Percentiles rank a stretch among this genome's conserved stretches.
These are phyloP conservation scores for Spisula solida DNA, from an alignment of 2,888 invertebrate genomes.

Conservation along the genomic window DNA sequence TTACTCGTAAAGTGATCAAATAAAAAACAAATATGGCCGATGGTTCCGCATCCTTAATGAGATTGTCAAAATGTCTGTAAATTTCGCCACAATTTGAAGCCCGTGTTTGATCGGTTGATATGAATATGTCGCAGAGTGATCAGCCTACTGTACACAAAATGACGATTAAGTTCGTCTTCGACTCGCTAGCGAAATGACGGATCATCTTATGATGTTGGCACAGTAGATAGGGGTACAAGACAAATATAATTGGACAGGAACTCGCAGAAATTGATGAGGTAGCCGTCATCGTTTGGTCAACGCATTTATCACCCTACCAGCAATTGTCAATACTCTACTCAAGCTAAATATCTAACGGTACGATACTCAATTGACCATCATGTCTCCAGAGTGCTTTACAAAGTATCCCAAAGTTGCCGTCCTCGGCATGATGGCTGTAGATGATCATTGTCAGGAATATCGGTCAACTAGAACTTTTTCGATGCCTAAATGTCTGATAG, in stretches of 20 bases:
- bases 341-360: constrained; percentile 64
- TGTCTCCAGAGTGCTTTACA: constrained; percentile 16
- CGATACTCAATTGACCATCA: constrained; percentile 58
- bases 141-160: constrained; percentile 66
- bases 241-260: constrained; percentile 74
- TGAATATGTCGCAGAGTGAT: constrained; percentile 66
- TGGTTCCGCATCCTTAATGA: constrained; percentile 60
- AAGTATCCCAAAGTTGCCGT: background rate
- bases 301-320: constrained; percentile 66
- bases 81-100: constrained; percentile 60
- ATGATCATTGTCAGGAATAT: background rate
- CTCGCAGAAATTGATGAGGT: constrained; percentile 66
- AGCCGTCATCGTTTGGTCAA: constrained; percentile 70
- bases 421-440: background rate
- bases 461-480: background rate
- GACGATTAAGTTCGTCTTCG: constrained; percentile 64
- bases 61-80: constrained; percentile 70
- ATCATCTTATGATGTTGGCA: constrained; percentile 69
- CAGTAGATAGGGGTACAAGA: constrained; percentile 65
- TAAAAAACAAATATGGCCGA: constrained; percentile 71
- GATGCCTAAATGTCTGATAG: too few species aligned
- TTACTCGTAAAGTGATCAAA: constrained; percentile 47
- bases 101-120: constrained; percentile 65
- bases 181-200: constrained; percentile 64
- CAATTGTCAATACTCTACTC: constrained; percentile 62